A percentile compares a stretch with the other conserved stretches of the same genome.
Evolutionary conservation across 2,113 vertebrate genomes (phyloP).

Genomic region (Lamprologus callipterus): DNA sequence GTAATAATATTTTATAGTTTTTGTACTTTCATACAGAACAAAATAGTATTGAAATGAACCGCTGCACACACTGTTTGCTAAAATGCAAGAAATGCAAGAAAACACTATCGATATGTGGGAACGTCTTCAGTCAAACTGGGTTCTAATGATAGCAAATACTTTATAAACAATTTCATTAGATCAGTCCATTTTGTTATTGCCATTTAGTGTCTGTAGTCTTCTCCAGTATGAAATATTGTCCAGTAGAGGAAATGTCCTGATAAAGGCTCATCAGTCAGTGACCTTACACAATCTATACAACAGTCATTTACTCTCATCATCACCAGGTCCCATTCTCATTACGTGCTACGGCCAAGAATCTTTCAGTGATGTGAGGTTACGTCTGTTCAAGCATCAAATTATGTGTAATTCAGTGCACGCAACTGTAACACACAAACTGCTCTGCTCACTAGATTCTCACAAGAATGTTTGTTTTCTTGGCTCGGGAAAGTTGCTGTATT

Average conservation of each 20-base stretch:
- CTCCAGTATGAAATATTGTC: conserved; percentile 37
- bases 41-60: neutral
- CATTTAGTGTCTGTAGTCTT: conserved; percentile 11
- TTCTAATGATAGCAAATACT: neutral
- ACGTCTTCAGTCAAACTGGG: neutral
- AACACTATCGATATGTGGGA: neutral
- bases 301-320: neutral
- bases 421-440: neutral
- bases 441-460: neutral
- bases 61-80: neutral
- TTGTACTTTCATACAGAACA: neutral
- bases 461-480: neutral
- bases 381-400: neutral
- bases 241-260: conserved; percentile 45
- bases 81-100: neutral
- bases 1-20: neutral
- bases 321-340: neutral
- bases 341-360: neutral
- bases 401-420: neutral
- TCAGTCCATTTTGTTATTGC: neutral
- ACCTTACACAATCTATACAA: neutral
- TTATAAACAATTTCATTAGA: neutral
- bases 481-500: neutral
- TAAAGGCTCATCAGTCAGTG: neutral
- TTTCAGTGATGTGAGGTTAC: neutral